A percentile compares a stretch with the other conserved stretches of the same genome.
These are phyloP conservation scores for Caenorhabditis sinica DNA, from an alignment of 2,888 invertebrate genomes.

Conservation along the genomic window DNA sequence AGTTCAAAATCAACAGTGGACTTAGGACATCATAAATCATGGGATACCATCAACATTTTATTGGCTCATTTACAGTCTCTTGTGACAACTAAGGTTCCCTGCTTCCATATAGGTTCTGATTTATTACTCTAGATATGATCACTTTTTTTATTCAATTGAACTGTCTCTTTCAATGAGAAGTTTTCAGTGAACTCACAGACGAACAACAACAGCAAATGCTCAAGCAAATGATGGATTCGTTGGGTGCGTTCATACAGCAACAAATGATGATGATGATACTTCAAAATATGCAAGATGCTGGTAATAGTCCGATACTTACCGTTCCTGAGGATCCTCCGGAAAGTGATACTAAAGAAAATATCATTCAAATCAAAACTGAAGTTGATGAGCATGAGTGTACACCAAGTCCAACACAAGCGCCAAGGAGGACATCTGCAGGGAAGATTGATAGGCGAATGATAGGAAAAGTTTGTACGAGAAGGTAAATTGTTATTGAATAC, in stretches of 20 bases:
- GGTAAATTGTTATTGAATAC: constrained; percentile 29
- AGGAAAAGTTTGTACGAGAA: constrained; percentile 40
- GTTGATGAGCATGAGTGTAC: constrained; percentile 39
- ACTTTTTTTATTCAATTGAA: background rate
- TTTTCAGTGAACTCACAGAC: constrained; percentile 17
- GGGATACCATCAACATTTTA: too few species aligned
- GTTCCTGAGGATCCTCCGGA: constrained; percentile 22
- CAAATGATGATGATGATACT: background rate
- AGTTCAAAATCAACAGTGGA: too few species aligned
- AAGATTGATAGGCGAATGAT: constrained; percentile 51
- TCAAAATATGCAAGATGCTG: background rate
- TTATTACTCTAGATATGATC: background rate
- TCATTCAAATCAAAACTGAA: background rate
- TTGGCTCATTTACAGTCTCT: too few species aligned
- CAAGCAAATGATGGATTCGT: constrained; percentile 16
- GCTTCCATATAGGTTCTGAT: too few species aligned
- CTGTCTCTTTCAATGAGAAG: too few species aligned
- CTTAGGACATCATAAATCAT: too few species aligned
- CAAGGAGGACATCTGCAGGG: constrained; percentile 43
- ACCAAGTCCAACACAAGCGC: constrained; percentile 39
- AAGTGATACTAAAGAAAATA: constrained; percentile 42
- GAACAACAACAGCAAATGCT: constrained; percentile 14
- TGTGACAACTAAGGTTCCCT: too few species aligned
- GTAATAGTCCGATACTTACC: background rate
- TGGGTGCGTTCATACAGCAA: constrained; percentile 5